Conservation (phyloP, 2,113 vertebrate genomes). For the Halichoeres trimaculatus region DNA sequence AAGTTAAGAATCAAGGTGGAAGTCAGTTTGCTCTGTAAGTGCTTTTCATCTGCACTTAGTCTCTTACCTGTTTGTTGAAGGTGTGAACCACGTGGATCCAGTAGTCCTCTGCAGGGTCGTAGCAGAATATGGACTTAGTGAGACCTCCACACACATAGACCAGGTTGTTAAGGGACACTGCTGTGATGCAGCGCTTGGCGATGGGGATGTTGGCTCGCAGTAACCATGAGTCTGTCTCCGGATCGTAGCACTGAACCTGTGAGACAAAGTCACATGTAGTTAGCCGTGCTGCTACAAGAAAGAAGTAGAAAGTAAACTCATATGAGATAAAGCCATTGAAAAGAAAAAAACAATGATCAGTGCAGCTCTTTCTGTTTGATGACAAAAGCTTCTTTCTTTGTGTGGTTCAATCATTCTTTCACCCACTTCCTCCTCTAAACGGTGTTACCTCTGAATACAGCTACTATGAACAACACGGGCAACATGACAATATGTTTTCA, state of each 20-base stretch:
- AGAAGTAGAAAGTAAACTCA: neutral
- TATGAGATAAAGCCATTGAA: too few species aligned
- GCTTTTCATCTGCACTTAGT: neutral
- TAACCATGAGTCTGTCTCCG: conserved; percentile 91
- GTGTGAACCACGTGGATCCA: conserved; percentile 99
- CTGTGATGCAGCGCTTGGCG: conserved; percentile 96
- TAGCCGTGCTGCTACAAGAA: conserved; percentile 4
- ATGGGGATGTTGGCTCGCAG: conserved; percentile 97
- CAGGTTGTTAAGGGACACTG: conserved; percentile 95
- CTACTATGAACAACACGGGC: conserved; percentile 7
- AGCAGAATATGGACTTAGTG: conserved; percentile 97
- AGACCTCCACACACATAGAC: conserved; percentile 97
- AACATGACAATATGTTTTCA: conserved; percentile 4
- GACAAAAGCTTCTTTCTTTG: neutral
- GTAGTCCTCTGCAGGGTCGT: conserved; percentile 95
- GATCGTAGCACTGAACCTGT: conserved; percentile 98
- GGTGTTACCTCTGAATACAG: conserved; percentile 7
- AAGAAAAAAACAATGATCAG: too few species aligned
- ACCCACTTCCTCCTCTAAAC: conserved; percentile 17
- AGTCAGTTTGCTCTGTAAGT: too few species aligned
- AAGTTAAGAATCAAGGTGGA: too few species aligned
- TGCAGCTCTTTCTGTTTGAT: too few species aligned
- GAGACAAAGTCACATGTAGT: conserved; percentile 33
- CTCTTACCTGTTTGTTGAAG: conserved; percentile 93
- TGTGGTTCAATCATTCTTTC: conserved; percentile 40